phyloP scores from a whole-genome alignment of 1,140 invertebrate genomes.

The Nomia melanderi region DNA sequence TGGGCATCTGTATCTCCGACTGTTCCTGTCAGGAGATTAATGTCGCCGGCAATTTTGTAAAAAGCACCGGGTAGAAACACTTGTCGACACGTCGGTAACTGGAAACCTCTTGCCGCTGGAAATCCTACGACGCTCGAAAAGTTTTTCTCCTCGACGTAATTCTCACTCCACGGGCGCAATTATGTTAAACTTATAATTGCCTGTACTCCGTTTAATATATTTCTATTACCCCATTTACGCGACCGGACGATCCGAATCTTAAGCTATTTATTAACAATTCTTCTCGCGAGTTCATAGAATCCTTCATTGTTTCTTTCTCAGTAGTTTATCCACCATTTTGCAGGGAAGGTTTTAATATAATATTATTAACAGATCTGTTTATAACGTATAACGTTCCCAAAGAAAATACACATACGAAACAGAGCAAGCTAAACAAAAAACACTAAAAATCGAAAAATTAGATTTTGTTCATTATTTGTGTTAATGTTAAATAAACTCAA shows the following conservation, averaged over 20 bases:
- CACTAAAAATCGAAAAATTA: no score
- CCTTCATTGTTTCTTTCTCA: no score
- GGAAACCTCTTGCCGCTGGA: not conserved
- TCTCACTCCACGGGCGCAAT: not conserved
- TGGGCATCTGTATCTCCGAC: conserved; percentile 9
- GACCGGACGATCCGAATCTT: not conserved
- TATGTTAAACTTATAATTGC: not conserved
- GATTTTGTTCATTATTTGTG: no score
- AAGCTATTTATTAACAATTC: not conserved
- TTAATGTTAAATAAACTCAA: no score
- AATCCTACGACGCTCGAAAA: not conserved
- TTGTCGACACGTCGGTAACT: conserved; percentile 10
- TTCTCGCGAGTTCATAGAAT: no score
- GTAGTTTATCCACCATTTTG: no score
- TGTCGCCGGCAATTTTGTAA: conserved; percentile 5
- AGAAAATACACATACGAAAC: no score
- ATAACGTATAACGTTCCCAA: no score
- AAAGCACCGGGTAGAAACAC: not conserved
- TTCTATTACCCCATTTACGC: not conserved
- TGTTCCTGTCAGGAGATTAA: conserved; percentile 26
- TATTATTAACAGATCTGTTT: no score
- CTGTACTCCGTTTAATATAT: not conserved
- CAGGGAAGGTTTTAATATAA: no score
- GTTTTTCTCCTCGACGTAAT: not conserved
- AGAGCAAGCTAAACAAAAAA: no score